Evolutionary conservation across 2,888 invertebrate species (phyloP).

Genomic region (Autographa gamma): DNA sequence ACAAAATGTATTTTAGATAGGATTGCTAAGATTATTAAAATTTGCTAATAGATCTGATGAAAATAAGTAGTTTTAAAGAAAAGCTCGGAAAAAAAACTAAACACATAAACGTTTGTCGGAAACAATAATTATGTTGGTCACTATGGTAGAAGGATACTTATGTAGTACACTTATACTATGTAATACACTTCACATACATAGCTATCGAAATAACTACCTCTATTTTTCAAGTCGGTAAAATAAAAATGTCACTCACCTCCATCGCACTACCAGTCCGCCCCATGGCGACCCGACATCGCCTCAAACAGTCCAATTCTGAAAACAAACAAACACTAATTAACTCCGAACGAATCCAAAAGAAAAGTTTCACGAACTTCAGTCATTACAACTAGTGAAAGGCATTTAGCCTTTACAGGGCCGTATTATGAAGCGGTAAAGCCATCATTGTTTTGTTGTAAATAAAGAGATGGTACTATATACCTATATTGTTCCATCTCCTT

Average conservation of each 20-base stretch:
- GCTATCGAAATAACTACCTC: background rate
- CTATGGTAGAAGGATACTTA: too few species aligned
- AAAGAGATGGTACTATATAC: background rate
- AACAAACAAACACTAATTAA: conserved; percentile 55
- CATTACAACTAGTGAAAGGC: conserved; percentile 5
- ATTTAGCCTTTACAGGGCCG: background rate
- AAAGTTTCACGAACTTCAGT: background rate
- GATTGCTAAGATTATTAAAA: too few species aligned
- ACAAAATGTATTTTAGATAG: background rate
- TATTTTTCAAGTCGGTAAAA: background rate
- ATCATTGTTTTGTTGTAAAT: background rate
- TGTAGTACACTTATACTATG: too few species aligned
- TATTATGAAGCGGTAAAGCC: background rate
- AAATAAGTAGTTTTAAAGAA: too few species aligned
- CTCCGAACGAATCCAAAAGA: conserved; percentile 1
- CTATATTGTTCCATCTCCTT: too few species aligned
- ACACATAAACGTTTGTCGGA: too few species aligned
- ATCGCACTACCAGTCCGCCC: conserved; percentile 78
- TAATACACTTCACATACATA: too few species aligned
- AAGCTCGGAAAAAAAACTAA: too few species aligned
- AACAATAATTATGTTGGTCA: too few species aligned
- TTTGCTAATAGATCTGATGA: too few species aligned
- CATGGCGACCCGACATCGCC: conserved; percentile 77
- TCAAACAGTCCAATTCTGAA: conserved; percentile 67
- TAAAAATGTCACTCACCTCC: conserved; percentile 74